These are phyloP conservation scores for Siniperca scherzeri DNA, from an alignment of 2,797 vertebrate genomes.

Conservation along the genomic window DNA sequence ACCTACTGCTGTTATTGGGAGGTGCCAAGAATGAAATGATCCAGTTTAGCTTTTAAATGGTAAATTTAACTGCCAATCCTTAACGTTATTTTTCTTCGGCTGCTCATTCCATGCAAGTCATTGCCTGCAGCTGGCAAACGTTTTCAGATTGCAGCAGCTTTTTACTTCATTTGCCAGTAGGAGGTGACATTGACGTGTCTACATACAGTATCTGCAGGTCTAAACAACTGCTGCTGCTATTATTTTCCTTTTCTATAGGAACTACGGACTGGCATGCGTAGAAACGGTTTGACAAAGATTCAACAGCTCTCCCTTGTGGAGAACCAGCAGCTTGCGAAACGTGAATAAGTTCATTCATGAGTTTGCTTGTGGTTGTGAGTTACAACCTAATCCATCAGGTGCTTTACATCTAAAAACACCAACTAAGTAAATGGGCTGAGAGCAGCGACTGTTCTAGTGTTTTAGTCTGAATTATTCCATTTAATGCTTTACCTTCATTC, in stretches of 20 bases:
- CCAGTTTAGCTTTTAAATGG: not conserved
- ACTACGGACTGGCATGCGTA: not conserved
- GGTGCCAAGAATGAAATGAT: not conserved
- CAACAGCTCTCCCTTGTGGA: not conserved
- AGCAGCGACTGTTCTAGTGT: not conserved
- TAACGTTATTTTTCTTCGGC: no score
- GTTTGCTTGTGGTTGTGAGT: not conserved
- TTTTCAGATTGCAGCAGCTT: not conserved
- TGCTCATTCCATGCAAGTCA: not conserved
- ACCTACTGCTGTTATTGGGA: not conserved
- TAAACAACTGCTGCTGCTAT: not conserved
- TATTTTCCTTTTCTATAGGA: not conserved
- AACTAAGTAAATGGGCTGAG: not conserved
- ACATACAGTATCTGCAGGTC: not conserved
- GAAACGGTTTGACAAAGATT: not conserved
- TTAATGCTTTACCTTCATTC: constrained; percentile 89
- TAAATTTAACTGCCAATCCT: no score
- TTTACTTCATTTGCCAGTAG: not conserved
- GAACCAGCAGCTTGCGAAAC: not conserved
- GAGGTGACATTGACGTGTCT: not conserved
- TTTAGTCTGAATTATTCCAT: not conserved
- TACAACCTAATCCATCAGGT: not conserved
- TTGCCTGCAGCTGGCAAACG: not conserved
- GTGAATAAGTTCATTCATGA: not conserved
- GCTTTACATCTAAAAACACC: not conserved